phyloP scores from a whole-genome alignment of 2,797 vertebrate genomes.

The Synanceia verrucosa region DNA sequence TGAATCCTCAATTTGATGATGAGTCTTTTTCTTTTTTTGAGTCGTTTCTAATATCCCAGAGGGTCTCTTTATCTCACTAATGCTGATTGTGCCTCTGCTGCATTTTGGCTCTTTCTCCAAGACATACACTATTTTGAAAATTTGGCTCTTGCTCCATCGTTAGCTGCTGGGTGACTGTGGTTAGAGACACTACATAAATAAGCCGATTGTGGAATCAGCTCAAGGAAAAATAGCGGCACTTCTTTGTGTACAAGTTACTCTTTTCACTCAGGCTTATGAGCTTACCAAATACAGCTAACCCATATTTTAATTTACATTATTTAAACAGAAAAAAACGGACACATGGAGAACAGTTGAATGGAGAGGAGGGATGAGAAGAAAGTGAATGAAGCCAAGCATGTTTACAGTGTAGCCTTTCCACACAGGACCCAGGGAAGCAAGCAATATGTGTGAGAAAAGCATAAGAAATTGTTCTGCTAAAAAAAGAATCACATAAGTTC shows the following conservation, averaged over 20 bases:
- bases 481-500: slow-evolving; percentile 31
- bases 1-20: slow-evolving; percentile 14
- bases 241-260: not conserved
- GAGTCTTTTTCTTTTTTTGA: not conserved
- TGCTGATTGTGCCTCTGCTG: slow-evolving; percentile 5
- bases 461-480: slow-evolving; percentile 44
- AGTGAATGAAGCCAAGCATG: slow-evolving; percentile 30
- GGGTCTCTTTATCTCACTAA: slow-evolving; percentile 11
- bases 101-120: not conserved
- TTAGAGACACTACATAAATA: not conserved
- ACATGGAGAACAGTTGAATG: not conserved
- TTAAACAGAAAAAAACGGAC: not conserved
- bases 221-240: not conserved
- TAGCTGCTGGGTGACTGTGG: not conserved
- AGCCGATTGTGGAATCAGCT: not conserved
- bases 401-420: slow-evolving; percentile 28
- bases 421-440: slow-evolving; percentile 32
- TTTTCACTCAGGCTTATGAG: not conserved
- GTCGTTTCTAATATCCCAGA: not conserved
- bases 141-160: not conserved
- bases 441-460: slow-evolving; percentile 18
- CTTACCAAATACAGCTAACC: not conserved
- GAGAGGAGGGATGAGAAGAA: not conserved
- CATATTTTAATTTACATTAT: not conserved
- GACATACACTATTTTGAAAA: not conserved